phyloP scores from a whole-genome alignment of 1,140 invertebrate species.

The Drosophila insularis region DNA sequence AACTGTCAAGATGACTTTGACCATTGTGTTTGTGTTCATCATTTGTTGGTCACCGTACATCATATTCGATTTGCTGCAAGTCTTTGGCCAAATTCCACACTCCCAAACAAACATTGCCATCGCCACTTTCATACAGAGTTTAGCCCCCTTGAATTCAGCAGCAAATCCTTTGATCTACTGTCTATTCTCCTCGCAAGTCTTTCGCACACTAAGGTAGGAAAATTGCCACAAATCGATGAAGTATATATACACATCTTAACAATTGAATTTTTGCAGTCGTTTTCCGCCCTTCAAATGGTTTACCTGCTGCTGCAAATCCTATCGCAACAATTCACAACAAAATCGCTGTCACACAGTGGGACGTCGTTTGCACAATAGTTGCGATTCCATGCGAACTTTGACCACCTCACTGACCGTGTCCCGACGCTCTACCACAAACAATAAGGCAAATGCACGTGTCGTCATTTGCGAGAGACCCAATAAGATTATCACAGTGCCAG shows the following conservation, averaged over 20 bases:
- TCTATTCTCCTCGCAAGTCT: slow-evolving; percentile 95
- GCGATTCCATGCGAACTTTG: slow-evolving; percentile 80
- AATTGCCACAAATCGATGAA: background rate
- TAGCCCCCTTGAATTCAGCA: slow-evolving; percentile 96
- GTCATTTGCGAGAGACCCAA: slow-evolving; percentile 76
- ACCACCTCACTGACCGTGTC: slow-evolving; percentile 80
- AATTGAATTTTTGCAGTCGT: slow-evolving; percentile 60
- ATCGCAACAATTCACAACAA: slow-evolving; percentile 72
- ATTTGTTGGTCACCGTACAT: slow-evolving; percentile 98
- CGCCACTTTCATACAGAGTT: slow-evolving; percentile 95
- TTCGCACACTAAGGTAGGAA: slow-evolving; percentile 91
- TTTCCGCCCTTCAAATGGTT: slow-evolving; percentile 83
- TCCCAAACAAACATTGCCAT: slow-evolving; percentile 92
- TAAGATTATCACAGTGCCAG: slow-evolving; percentile 62
- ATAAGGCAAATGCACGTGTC: slow-evolving; percentile 71
- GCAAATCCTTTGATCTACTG: slow-evolving; percentile 98
- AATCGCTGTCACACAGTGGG: slow-evolving; percentile 75
- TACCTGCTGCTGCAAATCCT: slow-evolving; percentile 80
- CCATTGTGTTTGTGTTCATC: slow-evolving; percentile 97
- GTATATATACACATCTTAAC: background rate
- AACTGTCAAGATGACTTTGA: slow-evolving; percentile 98
- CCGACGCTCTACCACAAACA: slow-evolving; percentile 61
- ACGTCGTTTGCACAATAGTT: slow-evolving; percentile 76
- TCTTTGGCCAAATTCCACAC: slow-evolving; percentile 91
- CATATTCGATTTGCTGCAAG: slow-evolving; percentile 95